These are phyloP conservation scores for Melinaea marsaeus DNA, from an alignment of 2,888 invertebrate genomes.

Conservation along the genomic window DNA sequence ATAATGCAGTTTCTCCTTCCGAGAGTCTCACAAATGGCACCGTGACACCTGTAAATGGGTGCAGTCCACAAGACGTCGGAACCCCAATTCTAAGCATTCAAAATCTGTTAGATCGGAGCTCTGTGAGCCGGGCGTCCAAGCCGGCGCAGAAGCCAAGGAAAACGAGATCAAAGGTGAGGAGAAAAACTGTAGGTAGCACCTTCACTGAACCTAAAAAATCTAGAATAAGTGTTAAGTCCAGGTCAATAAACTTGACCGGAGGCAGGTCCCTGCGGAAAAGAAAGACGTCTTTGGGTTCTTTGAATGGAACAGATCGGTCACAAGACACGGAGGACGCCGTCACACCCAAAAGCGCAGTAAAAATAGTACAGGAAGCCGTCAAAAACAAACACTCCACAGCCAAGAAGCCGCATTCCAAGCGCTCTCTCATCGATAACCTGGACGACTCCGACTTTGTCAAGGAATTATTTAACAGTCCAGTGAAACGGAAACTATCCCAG, in stretches of 20 bases:
- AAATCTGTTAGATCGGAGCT: constrained; percentile 45
- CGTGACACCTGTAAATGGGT: constrained; percentile 52
- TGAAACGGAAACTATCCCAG: constrained; percentile 69
- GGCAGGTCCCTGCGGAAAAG: constrained; percentile 32
- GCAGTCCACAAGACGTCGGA: constrained; percentile 48
- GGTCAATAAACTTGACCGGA: constrained; percentile 31
- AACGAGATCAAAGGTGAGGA: constrained; percentile 32
- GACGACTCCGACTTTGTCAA: constrained; percentile 65
- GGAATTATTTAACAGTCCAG: constrained; percentile 69
- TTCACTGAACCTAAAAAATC: constrained; percentile 34
- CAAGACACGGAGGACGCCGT: constrained; percentile 44
- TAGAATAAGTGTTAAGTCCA: constrained; percentile 39
- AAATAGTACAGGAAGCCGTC: constrained; percentile 56
- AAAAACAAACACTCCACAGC: constrained; percentile 71
- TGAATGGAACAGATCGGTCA: constrained; percentile 39
- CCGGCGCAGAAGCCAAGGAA: constrained; percentile 12
- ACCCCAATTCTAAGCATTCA: constrained; percentile 64
- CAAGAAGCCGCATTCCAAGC: constrained; percentile 69
- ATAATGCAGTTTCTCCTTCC: constrained; percentile 1
- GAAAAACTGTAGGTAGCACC: constrained; percentile 49
- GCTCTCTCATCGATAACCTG: constrained; percentile 66
- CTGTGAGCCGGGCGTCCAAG: constrained; percentile 43
- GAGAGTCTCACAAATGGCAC: constrained; percentile 35
- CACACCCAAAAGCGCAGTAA: constrained; percentile 62
- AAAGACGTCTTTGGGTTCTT: constrained; percentile 33